Percentiles rank a stretch among this genome's conserved stretches.
These are phyloP conservation scores for Stegodyphus dumicola DNA, from an alignment of 1,140 invertebrate genomes.

Conservation along the genomic window DNA sequence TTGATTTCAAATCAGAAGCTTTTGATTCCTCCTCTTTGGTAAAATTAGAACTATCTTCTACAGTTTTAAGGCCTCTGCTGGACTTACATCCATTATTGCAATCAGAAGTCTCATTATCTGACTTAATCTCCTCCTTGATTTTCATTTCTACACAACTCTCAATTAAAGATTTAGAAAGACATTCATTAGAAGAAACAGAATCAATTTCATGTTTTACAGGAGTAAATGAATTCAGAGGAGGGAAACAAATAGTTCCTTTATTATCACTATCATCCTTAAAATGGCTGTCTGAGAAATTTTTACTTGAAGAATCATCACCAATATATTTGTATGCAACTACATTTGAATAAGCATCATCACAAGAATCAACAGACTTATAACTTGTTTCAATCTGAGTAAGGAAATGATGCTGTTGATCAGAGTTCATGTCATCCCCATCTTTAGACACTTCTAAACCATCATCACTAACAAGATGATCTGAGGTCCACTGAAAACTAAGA, in stretches of 20 bases:
- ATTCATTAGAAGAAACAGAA: not conserved
- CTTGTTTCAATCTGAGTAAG: not conserved
- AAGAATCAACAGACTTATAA: not conserved
- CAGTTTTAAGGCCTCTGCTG: not conserved
- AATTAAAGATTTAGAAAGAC: not conserved
- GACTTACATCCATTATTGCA: not conserved
- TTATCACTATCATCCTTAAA: not conserved
- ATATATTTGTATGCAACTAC: not conserved
- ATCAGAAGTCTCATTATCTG: not conserved
- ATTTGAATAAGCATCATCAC: not conserved
- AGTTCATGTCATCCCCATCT: not conserved
- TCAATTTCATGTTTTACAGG: not conserved
- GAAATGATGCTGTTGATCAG: not conserved
- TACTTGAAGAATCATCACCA: not conserved
- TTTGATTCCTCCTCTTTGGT: too few relatives aligned
- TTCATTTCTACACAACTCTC: not conserved
- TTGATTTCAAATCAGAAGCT: too few relatives aligned
- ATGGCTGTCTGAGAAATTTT: not conserved
- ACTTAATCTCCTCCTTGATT: not conserved
- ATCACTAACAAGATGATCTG: conserved; percentile 7
- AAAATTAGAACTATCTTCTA: too few relatives aligned
- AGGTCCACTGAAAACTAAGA: not conserved
- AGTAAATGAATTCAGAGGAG: too few relatives aligned
- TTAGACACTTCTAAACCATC: not conserved
- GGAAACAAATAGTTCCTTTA: not conserved